phyloP scores from a whole-genome alignment of 2,113 vertebrate genomes.

The Sula dactylatra region DNA sequence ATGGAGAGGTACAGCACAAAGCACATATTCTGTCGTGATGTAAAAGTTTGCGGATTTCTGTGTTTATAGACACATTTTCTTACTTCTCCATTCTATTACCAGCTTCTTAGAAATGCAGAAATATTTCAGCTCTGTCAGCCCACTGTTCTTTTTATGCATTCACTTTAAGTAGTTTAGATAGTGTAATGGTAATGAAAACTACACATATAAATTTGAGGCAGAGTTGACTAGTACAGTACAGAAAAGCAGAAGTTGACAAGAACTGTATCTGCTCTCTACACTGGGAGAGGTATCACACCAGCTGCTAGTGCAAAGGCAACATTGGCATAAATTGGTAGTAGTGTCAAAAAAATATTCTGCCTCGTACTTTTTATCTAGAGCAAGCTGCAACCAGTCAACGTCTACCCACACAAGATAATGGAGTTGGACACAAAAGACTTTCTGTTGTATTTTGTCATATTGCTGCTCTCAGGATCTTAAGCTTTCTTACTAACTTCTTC shows the following conservation, averaged over 20 bases:
- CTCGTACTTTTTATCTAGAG: neutral
- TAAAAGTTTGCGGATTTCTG: neutral
- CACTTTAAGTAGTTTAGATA: neutral
- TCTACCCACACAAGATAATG: neutral
- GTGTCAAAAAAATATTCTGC: neutral
- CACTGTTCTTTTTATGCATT: neutral
- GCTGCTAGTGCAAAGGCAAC: neutral
- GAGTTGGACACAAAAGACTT: neutral
- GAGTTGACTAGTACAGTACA: neutral
- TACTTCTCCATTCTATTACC: neutral
- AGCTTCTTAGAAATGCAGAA: neutral
- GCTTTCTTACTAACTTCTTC: neutral
- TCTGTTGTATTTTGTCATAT: neutral
- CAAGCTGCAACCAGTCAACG: neutral
- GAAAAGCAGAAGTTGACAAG: neutral
- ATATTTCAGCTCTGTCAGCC: neutral
- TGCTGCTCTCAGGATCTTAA: neutral
- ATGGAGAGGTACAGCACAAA: neutral
- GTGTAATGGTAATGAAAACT: neutral
- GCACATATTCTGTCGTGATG: neutral
- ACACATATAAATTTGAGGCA: neutral
- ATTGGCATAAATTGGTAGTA: neutral
- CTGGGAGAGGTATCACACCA: neutral
- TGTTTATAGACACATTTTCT: neutral
- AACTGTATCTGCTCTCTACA: neutral